Evolutionary conservation across 2,888 invertebrate genomes (phyloP).

Genomic region (Tachina fera): DNA sequence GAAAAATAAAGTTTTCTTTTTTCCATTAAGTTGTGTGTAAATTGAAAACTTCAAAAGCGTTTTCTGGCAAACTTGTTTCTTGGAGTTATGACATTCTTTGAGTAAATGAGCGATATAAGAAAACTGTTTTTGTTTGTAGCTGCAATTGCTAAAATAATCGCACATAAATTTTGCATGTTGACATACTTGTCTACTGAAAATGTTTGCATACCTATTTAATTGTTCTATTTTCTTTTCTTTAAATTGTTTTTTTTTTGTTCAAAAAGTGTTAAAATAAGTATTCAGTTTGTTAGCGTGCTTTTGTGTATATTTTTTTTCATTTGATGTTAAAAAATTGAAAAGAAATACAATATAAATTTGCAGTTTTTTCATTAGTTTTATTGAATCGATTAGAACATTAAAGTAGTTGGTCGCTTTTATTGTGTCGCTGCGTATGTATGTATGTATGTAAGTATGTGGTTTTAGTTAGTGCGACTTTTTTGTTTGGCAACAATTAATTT

Average conservation of each 20-base stretch:
- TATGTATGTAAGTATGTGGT: background rate
- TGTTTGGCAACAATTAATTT: background rate
- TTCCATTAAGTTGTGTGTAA: too few species aligned
- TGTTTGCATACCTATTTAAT: slow-evolving; percentile 11
- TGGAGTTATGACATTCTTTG: too few species aligned
- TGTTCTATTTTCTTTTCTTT: background rate
- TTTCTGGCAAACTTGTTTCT: too few species aligned
- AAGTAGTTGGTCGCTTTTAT: background rate
- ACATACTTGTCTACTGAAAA: slow-evolving; percentile 14
- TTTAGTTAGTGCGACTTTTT: background rate
- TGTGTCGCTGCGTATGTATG: background rate
- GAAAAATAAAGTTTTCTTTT: too few species aligned
- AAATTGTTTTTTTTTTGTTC: background rate
- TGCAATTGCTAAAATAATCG: slow-evolving; percentile 20
- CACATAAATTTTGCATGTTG: slow-evolving; percentile 31
- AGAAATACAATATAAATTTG: background rate
- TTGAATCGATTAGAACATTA: background rate
- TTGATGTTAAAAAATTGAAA: background rate
- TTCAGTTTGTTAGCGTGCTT: slow-evolving; percentile 1
- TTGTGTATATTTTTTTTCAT: background rate
- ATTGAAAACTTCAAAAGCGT: too few species aligned
- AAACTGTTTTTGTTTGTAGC: background rate
- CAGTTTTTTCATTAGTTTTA: background rate
- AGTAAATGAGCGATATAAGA: too few species aligned
- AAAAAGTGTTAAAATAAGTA: slow-evolving; percentile 8